Base-by-base conservation (phyloP, 2,113 vertebrate species). In the Montifringilla adamsi region DNA sequence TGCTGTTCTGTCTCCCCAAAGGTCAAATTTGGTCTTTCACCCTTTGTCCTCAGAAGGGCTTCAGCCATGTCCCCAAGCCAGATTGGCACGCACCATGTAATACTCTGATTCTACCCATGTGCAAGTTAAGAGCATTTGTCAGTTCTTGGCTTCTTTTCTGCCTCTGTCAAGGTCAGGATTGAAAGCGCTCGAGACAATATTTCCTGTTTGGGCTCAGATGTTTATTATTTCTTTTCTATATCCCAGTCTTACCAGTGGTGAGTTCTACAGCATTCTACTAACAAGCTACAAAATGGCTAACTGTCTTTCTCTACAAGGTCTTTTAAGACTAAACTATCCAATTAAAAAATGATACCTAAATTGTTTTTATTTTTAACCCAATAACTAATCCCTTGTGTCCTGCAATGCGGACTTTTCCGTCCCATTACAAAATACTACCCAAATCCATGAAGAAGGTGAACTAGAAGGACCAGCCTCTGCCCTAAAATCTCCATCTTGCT, bases 41-140 rank as follows among this genome's bases (percentile, higher is more conserved):
- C 12, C 8, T 91, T 63, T 10, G 9, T 53, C 28, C 23, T 56
- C 37, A 33, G 46, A 33, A 59, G 4, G 31, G 3, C 16, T 52
- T 10, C 19, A 47, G 52, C 9, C 7, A 3, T 1, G 4, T n/a
- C 43, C 47, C 14, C 13, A 19, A 35, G 16, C 24, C 39, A 55
- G n/a, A 7, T 15, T 75, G 47, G 6, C 10, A 28, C 0, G 0
- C 5, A 35, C 24, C 9, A 4, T 26, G 10, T 3, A 11, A 22
- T 17, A 2, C 13, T 76, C 33, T 74, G 12, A 12, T 59, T 72
- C 9, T 39, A 52, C 44, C 11, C 9, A 9, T 15, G 16, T 15
- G 9, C 28, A 53, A 43, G 43, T 56, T 43, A 44, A 64, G 46
- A 83, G 3, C 8, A 24, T 62, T 66, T 70, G 33, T 31, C 31